phyloP scores from a whole-genome alignment of 1,140 invertebrate species.

The Drosophila varians region DNA sequence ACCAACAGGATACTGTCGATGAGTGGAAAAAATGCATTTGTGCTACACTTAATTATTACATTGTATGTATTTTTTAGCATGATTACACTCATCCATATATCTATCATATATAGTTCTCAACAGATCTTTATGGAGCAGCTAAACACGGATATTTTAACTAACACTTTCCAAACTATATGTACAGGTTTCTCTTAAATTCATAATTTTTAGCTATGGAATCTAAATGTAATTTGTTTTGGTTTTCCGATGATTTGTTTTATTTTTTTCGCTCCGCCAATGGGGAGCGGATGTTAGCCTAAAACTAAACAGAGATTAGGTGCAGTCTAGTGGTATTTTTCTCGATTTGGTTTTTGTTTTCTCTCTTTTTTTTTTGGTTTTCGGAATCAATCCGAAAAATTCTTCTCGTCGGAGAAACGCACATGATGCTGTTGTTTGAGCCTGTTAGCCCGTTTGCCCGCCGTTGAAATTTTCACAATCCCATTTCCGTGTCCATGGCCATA shows the following conservation, averaged over 20 bases:
- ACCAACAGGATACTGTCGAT: conserved; percentile 34
- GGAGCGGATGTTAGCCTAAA: conserved; percentile 31
- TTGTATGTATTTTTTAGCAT: conserved; percentile 20
- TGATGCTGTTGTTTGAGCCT: conserved; percentile 79
- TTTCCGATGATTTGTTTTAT: conserved; percentile 44
- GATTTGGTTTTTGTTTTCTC: conserved; percentile 5
- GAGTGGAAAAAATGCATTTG: conserved; percentile 63
- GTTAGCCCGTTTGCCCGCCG: conserved; percentile 25
- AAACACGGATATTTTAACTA: conserved; percentile 70
- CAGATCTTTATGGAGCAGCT: conserved; percentile 55
- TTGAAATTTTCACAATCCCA: conserved; percentile 58
- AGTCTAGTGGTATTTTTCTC: conserved; percentile 73
- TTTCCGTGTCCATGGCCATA: conserved; percentile 38
- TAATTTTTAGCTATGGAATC: conserved; percentile 45
- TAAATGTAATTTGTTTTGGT: conserved; percentile 30
- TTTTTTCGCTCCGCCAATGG: neutral
- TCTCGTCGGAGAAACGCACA: conserved; percentile 81
- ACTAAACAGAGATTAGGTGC: conserved; percentile 77
- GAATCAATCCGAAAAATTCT: conserved; percentile 77
- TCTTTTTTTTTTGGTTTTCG: neutral
- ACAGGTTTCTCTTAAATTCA: conserved; percentile 26
- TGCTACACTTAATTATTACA: conserved; percentile 64
- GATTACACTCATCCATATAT: conserved; percentile 29
- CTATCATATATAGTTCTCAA: conserved; percentile 65
- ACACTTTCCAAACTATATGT: conserved; percentile 52